These are phyloP conservation scores for Alviniconcha strummeri DNA, from an alignment of 2,888 invertebrate species.

Conservation along the genomic window DNA sequence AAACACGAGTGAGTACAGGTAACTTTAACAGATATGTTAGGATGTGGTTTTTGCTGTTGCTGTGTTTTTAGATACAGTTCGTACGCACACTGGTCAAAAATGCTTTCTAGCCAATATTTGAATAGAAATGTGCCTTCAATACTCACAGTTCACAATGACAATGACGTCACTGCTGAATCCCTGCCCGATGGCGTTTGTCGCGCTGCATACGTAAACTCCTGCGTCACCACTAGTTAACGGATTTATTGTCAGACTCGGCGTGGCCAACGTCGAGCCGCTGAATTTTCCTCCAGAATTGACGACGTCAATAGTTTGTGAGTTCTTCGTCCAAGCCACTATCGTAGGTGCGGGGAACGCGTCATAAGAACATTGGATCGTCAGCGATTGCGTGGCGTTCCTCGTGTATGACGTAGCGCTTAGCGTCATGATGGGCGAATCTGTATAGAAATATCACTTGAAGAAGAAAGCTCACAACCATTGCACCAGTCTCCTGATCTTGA, in stretches of 20 bases:
- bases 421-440: slow-evolving; percentile 34
- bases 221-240: slow-evolving; percentile 31
- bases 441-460: neutral
- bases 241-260: slow-evolving; percentile 39
- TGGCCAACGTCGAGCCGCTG: slow-evolving; percentile 30
- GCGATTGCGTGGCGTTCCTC: neutral
- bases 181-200: slow-evolving; percentile 31
- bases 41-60: too few relatives aligned
- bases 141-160: slow-evolving; percentile 28
- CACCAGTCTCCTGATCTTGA: too few relatives aligned
- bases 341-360: slow-evolving; percentile 22
- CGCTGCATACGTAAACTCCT: slow-evolving; percentile 41
- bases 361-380: slow-evolving; percentile 25
- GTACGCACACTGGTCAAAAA: too few relatives aligned
- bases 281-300: slow-evolving; percentile 23
- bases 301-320: slow-evolving; percentile 13
- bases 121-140: neutral
- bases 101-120: too few relatives aligned
- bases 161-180: slow-evolving; percentile 1
- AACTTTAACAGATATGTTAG: too few relatives aligned
- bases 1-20: too few relatives aligned
- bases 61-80: too few relatives aligned
- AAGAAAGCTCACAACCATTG: too few relatives aligned
- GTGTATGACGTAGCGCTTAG: slow-evolving; percentile 19
- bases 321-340: slow-evolving; percentile 25